Conservation (phyloP, 2,113 vertebrate genomes). For the Damaliscus lunatus region DNA sequence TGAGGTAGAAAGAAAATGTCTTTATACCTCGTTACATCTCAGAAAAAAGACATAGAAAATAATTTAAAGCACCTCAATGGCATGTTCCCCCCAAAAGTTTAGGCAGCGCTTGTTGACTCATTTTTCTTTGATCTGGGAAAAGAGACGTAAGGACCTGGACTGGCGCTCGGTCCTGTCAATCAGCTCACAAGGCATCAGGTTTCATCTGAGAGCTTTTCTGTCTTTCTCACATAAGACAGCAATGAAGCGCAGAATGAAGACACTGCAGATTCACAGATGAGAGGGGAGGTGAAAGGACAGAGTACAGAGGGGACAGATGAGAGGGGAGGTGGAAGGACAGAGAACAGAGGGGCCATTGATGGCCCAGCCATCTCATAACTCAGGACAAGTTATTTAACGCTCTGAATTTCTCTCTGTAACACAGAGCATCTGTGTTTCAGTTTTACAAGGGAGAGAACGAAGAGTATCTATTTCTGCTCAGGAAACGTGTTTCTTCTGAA, state of each 20-base stretch:
- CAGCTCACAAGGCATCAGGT: background rate
- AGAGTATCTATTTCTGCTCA: background rate
- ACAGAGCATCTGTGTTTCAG: background rate
- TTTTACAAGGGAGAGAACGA: background rate
- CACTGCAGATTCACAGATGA: background rate
- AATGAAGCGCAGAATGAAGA: background rate
- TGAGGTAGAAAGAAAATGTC: slow-evolving; percentile 54
- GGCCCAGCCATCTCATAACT: background rate
- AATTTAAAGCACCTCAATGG: slow-evolving; percentile 1
- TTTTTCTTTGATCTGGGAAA: slow-evolving; percentile 42
- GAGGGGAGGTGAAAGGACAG: background rate
- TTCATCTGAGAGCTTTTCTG: background rate
- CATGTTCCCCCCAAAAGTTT: background rate
- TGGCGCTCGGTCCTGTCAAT: background rate
- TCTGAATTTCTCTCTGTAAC: background rate
- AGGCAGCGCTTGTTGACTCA: slow-evolving; percentile 8
- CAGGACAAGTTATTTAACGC: background rate
- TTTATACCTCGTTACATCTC: slow-evolving; percentile 20
- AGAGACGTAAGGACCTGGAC: background rate
- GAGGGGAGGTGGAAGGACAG: background rate
- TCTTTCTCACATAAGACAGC: background rate
- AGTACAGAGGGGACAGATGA: background rate
- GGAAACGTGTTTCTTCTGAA: background rate
- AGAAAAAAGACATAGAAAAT: slow-evolving; percentile 49
- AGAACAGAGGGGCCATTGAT: background rate